Percentiles rank a stretch among this genome's conserved stretches.
phyloP scores from a whole-genome alignment of 1,140 invertebrate species.

The Procambarus clarkii region DNA sequence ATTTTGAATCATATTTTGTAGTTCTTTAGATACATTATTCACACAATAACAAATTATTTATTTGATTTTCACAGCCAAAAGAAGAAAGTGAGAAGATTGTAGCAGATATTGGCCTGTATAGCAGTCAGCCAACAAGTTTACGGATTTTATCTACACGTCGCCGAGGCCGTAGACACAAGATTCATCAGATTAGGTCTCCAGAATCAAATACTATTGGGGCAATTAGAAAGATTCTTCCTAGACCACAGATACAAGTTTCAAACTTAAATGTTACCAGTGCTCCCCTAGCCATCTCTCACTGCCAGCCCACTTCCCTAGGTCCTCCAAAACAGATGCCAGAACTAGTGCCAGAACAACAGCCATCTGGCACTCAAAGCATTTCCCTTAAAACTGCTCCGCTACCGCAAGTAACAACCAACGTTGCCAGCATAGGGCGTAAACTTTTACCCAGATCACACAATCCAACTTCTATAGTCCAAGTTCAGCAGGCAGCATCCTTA shows the following conservation, averaged over 20 bases:
- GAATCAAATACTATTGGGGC: neutral
- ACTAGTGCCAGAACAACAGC: neutral
- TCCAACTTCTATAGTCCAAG: neutral
- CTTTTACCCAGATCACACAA: conserved; percentile 1
- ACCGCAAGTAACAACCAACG: neutral
- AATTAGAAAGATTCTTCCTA: neutral
- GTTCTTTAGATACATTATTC: neutral
- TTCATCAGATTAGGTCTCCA: neutral
- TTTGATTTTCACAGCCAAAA: neutral
- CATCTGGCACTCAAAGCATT: neutral
- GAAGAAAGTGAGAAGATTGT: neutral
- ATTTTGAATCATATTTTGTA: neutral
- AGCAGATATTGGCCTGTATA: neutral
- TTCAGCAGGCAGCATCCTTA: neutral
- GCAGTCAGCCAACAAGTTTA: neutral
- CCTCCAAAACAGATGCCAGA: conserved; percentile 2
- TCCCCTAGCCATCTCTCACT: conserved; percentile 10
- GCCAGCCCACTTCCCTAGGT: neutral
- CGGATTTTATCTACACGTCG: neutral
- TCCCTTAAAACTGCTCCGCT: neutral
- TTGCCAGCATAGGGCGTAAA: neutral
- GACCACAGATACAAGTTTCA: neutral
- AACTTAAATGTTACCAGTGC: neutral
- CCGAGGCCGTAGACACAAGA: neutral
- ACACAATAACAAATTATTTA: neutral